phyloP scores from a whole-genome alignment of 2,797 vertebrate species.

The Loris lydekkerianus region DNA sequence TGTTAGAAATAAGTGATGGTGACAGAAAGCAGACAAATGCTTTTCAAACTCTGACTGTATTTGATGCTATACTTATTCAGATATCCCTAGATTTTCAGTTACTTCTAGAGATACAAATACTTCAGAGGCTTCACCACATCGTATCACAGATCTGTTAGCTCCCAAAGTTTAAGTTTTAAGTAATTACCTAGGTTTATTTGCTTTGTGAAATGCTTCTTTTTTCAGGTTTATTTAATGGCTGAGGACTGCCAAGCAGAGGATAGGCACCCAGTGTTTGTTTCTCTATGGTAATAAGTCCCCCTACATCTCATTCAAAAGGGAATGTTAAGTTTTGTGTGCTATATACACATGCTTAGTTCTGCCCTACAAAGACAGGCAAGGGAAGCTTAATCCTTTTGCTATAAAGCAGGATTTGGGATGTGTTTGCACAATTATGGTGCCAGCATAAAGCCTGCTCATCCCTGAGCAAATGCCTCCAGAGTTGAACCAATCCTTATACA shows the following conservation, averaged over 20 bases:
- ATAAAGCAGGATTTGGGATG: background rate
- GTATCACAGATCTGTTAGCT: background rate
- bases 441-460: background rate
- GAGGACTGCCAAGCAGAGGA: background rate
- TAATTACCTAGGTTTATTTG: background rate
- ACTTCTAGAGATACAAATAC: background rate
- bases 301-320: background rate
- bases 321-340: background rate
- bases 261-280: background rate
- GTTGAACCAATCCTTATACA: background rate
- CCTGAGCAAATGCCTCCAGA: background rate
- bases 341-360: background rate
- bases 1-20: background rate
- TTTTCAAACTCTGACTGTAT: background rate
- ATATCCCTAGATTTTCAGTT: background rate
- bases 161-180: constrained; percentile 32
- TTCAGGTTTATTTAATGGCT: background rate
- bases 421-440: background rate
- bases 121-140: background rate
- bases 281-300: background rate
- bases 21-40: background rate
- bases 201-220: background rate
- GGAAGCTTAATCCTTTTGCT: background rate
- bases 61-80: background rate
- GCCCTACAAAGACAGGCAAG: background rate